Percentiles rank a stretch among this genome's conserved stretches.
phyloP scores from a whole-genome alignment of 1,140 invertebrate species.

The Linepithema humile region DNA sequence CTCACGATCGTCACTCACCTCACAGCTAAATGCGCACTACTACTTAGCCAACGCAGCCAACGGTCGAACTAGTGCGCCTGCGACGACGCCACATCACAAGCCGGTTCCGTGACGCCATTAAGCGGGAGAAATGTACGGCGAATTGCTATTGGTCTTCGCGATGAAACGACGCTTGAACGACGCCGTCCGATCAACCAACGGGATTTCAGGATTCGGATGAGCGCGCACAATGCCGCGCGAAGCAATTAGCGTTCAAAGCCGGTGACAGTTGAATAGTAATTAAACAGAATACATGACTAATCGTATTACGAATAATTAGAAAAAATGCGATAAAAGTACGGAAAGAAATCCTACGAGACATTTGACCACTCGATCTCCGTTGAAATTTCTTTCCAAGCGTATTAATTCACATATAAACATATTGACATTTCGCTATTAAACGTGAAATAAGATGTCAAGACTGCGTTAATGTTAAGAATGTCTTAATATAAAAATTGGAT shows the following conservation, averaged over 20 bases:
- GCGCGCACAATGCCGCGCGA: neutral
- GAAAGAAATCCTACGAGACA: no score
- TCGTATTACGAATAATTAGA: neutral
- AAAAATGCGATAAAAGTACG: no score
- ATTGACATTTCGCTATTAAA: no score
- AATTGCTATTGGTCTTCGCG: neutral
- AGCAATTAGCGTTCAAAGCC: neutral
- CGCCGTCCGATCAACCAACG: neutral
- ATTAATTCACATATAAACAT: no score
- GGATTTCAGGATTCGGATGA: neutral
- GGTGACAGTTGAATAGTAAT: neutral
- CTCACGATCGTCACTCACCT: neutral
- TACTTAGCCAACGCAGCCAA: neutral
- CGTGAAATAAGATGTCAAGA: no score
- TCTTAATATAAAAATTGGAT: no score
- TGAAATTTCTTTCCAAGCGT: no score
- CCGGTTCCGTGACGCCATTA: slow-evolving; percentile 35
- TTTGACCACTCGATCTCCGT: no score
- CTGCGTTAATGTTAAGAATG: no score
- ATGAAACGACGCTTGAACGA: neutral
- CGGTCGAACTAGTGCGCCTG: neutral
- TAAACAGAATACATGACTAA: neutral
- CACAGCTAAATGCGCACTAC: slow-evolving; percentile 31
- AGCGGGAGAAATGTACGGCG: neutral
- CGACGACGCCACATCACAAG: slow-evolving; percentile 48